These are phyloP conservation scores for Euura saliciscinereae DNA, from an alignment of 1,140 invertebrate species.

Conservation along the genomic window DNA sequence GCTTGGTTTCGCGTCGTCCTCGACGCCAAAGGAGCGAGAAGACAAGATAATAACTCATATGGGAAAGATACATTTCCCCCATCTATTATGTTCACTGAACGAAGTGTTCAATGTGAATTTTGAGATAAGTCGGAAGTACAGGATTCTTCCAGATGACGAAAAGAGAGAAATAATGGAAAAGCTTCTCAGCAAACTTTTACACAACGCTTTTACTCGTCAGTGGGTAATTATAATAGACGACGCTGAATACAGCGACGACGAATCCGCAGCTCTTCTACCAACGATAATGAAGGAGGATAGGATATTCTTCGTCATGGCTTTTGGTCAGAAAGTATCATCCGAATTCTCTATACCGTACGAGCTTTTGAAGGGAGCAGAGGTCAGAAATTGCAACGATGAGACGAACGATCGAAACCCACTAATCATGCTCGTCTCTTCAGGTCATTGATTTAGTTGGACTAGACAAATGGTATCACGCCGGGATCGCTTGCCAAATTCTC, in stretches of 20 bases:
- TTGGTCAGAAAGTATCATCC: conserved; percentile 36
- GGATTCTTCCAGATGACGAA: conserved; percentile 31
- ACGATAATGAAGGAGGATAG: conserved; percentile 46
- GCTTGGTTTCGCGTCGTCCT: conserved; percentile 47
- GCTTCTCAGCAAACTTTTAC: conserved; percentile 44
- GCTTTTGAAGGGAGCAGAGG: conserved; percentile 37
- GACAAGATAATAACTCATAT: conserved; percentile 50
- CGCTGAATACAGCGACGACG: conserved; percentile 59
- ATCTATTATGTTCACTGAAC: conserved; percentile 61
- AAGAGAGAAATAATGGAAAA: conserved; percentile 47
- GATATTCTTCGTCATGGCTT: conserved; percentile 44
- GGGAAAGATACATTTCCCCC: conserved; percentile 36
- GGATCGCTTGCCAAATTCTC: conserved; percentile 67
- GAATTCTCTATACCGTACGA: conserved; percentile 26
- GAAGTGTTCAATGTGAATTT: conserved; percentile 63
- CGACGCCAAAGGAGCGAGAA: conserved; percentile 49
- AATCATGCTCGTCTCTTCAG: conserved; percentile 24
- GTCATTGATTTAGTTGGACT: conserved; percentile 46
- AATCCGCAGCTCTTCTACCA: conserved; percentile 60
- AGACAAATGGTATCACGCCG: conserved; percentile 64
- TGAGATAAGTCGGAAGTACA: conserved; percentile 45
- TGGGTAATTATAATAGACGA: conserved; percentile 64
- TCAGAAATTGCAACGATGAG: conserved; percentile 25
- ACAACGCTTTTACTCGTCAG: conserved; percentile 47
- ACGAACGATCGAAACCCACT: neutral